Conservation (phyloP, 2,888 invertebrate genomes). For the Podotricha telesiphe region DNA sequence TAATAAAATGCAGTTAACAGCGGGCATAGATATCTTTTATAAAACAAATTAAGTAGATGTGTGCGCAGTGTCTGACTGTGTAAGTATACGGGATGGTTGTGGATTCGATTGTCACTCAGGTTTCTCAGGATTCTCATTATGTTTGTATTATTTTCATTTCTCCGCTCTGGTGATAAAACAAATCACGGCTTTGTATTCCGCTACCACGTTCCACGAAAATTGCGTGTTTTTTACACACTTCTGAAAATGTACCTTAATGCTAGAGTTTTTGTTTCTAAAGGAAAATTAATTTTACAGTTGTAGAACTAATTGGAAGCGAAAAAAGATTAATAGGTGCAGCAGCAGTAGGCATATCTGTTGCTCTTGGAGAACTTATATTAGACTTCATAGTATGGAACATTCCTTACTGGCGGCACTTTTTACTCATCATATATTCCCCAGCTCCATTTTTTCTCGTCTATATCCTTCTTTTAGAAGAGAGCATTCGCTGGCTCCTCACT, state of each 20-base stretch:
- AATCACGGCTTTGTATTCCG: no score
- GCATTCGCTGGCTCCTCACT: conserved; percentile 87
- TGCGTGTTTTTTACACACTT: no score
- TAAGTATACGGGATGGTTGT: no score
- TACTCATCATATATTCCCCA: conserved; percentile 85
- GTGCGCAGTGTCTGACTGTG: no score
- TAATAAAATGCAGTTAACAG: no score
- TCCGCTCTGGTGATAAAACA: no score
- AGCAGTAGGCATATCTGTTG: conserved; percentile 85
- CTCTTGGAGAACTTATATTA: conserved; percentile 85
- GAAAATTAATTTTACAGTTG: conserved; percentile 43
- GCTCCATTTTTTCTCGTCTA: conserved; percentile 84
- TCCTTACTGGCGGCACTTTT: conserved; percentile 85
- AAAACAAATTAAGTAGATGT: background rate
- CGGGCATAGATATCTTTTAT: background rate
- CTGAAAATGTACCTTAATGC: no score
- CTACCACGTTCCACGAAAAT: no score
- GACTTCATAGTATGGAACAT: conserved; percentile 85
- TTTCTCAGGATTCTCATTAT: no score
- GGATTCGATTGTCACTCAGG: no score
- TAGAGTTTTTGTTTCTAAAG: background rate
- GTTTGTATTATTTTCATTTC: no score
- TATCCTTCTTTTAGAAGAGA: conserved; percentile 85
- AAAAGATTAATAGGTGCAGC: conserved; percentile 86
- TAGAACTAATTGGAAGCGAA: conserved; percentile 65